Percentiles rank a stretch among this genome's conserved stretches.
Evolutionary conservation across 64 coral and sea anemone genomes (phyloP).

Genomic region (Anthopleura sola): DNA sequence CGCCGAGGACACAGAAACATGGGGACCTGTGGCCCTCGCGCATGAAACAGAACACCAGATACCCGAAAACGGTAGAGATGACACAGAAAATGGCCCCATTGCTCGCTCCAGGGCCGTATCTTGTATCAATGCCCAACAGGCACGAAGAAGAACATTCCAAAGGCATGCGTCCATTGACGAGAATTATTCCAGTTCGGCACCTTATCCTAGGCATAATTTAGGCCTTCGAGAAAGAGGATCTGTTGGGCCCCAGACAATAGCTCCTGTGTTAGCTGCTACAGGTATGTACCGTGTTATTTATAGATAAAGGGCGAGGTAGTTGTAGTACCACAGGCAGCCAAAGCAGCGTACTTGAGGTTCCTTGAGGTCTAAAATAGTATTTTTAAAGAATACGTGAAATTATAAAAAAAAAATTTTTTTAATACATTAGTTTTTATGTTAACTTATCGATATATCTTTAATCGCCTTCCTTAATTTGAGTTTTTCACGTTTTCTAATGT

Average conservation of each 20-base stretch:
- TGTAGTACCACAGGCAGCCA: no score
- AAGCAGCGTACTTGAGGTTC: no score
- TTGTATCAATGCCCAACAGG: slow-evolving; percentile 15
- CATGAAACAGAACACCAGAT: slow-evolving; percentile 35
- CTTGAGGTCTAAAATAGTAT: background rate
- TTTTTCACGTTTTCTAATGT: no score
- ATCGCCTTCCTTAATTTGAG: no score
- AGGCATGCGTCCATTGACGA: slow-evolving; percentile 38
- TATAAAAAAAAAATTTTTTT: no score
- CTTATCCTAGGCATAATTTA: slow-evolving; percentile 14
- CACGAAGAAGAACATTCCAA: slow-evolving; percentile 5
- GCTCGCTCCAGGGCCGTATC: slow-evolving; percentile 43
- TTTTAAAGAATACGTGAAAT: no score
- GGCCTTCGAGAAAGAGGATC: background rate
- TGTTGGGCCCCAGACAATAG: background rate
- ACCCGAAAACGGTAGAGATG: slow-evolving; percentile 23
- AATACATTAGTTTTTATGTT: no score
- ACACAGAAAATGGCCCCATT: slow-evolving; percentile 12
- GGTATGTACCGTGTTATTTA: background rate
- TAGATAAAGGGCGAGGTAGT: no score
- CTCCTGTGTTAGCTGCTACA: slow-evolving; percentile 18
- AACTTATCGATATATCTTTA: no score
- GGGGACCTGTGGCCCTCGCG: slow-evolving; percentile 74
- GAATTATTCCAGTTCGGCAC: slow-evolving; percentile 70
- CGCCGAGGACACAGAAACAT: slow-evolving; percentile 83